phyloP scores from a whole-genome alignment of 2,888 invertebrate species.

The Scaptodrosophila latifasciaeformis region DNA sequence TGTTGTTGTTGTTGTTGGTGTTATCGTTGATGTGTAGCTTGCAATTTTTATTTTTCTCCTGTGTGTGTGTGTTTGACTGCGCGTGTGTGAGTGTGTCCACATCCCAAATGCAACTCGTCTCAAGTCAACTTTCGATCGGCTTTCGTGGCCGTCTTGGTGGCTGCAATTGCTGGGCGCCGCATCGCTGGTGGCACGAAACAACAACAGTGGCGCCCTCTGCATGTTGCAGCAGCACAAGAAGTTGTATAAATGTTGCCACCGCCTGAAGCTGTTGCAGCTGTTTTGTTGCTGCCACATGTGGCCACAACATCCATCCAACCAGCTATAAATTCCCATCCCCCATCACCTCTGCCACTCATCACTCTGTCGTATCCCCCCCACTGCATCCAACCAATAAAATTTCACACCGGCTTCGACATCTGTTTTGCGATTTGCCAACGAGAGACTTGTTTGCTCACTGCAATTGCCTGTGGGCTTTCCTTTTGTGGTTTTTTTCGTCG shows the following conservation, averaged over 20 bases:
- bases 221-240: conserved; percentile 66
- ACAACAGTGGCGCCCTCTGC: conserved; percentile 72
- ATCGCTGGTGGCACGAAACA: conserved; percentile 72
- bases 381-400: too few relatives aligned
- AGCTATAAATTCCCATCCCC: too few relatives aligned
- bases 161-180: conserved; percentile 61
- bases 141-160: conserved; percentile 25
- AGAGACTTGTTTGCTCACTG: conserved; percentile 34
- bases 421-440: conserved; percentile 45
- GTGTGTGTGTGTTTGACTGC: conserved; percentile 15
- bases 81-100: conserved; percentile 16
- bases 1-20: conserved; percentile 18
- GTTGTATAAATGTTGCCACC: conserved; percentile 39
- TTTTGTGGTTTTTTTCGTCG: conserved; percentile 34
- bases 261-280: conserved; percentile 55
- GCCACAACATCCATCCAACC: conserved; percentile 17
- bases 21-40: too few relatives aligned
- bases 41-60: conserved; percentile 49
- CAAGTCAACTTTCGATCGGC: conserved; percentile 24
- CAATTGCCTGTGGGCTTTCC: conserved; percentile 59
- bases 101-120: conserved; percentile 30
- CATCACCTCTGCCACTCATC: too few relatives aligned
- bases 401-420: conserved; percentile 48
- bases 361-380: too few relatives aligned
- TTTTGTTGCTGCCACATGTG: conserved; percentile 48